Evolutionary conservation across 1,140 invertebrate species (phyloP).

Genomic region (Lepidurus arcticus): DNA sequence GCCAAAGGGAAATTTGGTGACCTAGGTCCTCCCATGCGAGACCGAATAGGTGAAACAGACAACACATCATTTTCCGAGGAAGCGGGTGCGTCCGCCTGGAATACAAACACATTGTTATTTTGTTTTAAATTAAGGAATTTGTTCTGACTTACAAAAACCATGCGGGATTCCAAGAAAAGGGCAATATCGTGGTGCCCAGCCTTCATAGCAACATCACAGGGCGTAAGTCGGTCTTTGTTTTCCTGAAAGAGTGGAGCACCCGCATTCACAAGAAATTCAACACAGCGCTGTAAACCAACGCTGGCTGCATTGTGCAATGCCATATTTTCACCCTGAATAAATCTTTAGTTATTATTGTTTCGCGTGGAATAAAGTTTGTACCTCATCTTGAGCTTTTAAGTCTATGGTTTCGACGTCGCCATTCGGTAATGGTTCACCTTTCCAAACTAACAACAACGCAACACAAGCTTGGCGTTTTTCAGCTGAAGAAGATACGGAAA

Average conservation of each 20-base stretch:
- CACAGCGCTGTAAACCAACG: slow-evolving; percentile 59
- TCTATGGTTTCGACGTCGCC: slow-evolving; percentile 56
- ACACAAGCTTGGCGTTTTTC: slow-evolving; percentile 57
- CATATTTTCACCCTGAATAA: slow-evolving; percentile 57
- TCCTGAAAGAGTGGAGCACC: slow-evolving; percentile 58
- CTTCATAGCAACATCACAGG: slow-evolving; percentile 60
- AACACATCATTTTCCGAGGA: slow-evolving; percentile 11
- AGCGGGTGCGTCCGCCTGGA: slow-evolving; percentile 43
- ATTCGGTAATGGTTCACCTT: slow-evolving; percentile 47
- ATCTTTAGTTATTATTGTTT: slow-evolving; percentile 27
- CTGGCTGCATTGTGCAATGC: slow-evolving; percentile 60
- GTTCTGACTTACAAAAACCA: slow-evolving; percentile 59
- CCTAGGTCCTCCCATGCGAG: background rate
- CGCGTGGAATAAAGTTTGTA: slow-evolving; percentile 40
- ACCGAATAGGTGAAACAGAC: background rate
- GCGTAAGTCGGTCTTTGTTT: slow-evolving; percentile 57
- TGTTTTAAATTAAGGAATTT: slow-evolving; percentile 4
- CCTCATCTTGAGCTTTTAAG: slow-evolving; percentile 55
- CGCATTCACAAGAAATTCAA: slow-evolving; percentile 56
- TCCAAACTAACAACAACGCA: slow-evolving; percentile 58
- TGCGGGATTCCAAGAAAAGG: slow-evolving; percentile 59
- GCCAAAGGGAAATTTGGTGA: background rate
- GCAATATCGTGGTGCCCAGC: slow-evolving; percentile 56
- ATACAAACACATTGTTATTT: slow-evolving; percentile 23
- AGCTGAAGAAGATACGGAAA: slow-evolving; percentile 50